Base-by-base conservation (phyloP, 2,113 vertebrate species). In the Phasianus colchicus region DNA sequence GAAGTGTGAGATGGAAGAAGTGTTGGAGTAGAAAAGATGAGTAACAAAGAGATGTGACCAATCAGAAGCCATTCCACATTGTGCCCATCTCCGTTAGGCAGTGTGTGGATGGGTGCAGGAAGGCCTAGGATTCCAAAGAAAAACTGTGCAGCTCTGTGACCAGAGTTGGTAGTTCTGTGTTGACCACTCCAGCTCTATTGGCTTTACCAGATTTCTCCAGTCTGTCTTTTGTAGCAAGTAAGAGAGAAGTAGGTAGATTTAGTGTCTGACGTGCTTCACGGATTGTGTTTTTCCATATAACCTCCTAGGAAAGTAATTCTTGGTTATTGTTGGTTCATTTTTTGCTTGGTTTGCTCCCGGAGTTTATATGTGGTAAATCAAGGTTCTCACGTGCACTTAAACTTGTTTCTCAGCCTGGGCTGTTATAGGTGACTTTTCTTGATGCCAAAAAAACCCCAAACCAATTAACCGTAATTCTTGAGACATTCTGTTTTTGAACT, bases 131-230 rank as follows among this genome's bases (percentile, higher is more conserved):
- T 50, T 25, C 32, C 19, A 9, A 40, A 45, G 10, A 6, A 32
- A 15, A 75, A 0, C 3, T 43, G 5, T 11, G 3, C 30, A 57
- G 48, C 9, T 45, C 4, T 34, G 30, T 24, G 7, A 0, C 9
- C 14, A 15, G 76, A 14, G 4, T 14, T 38, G 52, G 29, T 36
- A 21, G 47, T 61, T 40, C 16, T 69, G 16, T 34, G 24, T 58
- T 36, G 24, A n/a, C 55, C 82, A 36, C 16, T 38, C 15, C 32
- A 7, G 21, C 60, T 69, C 50, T 25, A 0, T 2, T 47, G 45
- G 45, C 52, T 76, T 72, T 38, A 6, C 9, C 57, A 29, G 63
- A 13, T 54, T 13, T 0, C n/a, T 72, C 32, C 54, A 36, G 40
- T 9, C 42, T 66, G 30, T 29, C 47, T 77, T 16, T 7, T 2